Evolutionary conservation across 2,113 vertebrate species (phyloP).

Genomic region (Acrocephalus kingi): DNA sequence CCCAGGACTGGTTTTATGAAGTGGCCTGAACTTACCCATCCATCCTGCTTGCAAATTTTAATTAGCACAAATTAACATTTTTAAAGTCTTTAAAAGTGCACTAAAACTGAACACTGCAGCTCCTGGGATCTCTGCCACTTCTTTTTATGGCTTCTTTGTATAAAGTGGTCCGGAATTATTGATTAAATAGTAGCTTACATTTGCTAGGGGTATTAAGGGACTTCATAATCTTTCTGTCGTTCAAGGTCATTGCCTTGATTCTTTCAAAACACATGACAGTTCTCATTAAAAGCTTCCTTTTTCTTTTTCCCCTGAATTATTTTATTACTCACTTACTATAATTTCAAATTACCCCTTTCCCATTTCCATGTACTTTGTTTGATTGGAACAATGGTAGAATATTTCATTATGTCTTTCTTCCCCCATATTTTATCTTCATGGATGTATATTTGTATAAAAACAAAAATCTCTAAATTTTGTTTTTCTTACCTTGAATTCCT

Average conservation of each 20-base stretch:
- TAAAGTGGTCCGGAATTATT: background rate
- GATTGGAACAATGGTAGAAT: background rate
- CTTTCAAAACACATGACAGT: background rate
- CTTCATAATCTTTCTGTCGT: background rate
- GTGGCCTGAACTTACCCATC: background rate
- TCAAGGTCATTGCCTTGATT: background rate
- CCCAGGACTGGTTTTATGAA: background rate
- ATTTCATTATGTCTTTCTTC: background rate
- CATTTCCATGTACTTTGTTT: background rate
- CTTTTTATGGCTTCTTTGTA: background rate
- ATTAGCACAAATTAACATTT: background rate
- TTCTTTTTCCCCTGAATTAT: background rate
- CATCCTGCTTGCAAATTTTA: background rate
- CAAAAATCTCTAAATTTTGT: background rate
- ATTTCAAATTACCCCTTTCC: background rate
- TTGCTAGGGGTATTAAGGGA: background rate
- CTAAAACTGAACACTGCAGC: background rate
- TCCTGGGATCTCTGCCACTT: background rate
- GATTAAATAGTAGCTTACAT: background rate
- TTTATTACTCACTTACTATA: background rate
- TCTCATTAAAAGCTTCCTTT: background rate
- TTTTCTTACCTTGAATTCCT: background rate
- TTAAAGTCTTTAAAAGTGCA: background rate
- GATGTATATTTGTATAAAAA: background rate
- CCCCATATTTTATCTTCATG: background rate